These are phyloP conservation scores for Reinhardtius hippoglossoides DNA, from an alignment of 2,113 vertebrate species.

Conservation along the genomic window DNA sequence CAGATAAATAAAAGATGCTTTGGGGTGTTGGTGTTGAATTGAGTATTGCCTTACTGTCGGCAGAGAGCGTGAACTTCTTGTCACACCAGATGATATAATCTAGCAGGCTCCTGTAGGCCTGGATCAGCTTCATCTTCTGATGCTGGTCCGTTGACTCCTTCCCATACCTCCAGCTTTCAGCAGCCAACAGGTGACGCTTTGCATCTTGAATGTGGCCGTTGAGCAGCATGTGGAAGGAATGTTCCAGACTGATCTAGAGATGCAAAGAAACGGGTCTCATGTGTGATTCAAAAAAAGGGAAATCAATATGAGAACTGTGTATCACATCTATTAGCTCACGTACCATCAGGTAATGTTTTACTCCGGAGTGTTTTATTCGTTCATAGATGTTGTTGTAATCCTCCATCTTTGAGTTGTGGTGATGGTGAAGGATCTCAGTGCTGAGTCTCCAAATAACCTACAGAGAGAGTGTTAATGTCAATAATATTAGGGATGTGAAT, in stretches of 20 bases:
- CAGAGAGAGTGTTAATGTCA: constrained; percentile 3
- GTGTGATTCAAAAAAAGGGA: not conserved
- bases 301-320: not conserved
- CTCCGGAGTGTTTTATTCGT: constrained; percentile 88
- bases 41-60: constrained; percentile 76
- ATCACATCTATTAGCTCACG: not conserved
- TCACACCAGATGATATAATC: constrained; percentile 88
- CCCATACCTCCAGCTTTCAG: constrained; percentile 90
- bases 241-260: constrained; percentile 89
- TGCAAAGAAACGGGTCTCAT: not conserved
- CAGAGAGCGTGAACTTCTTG: constrained; percentile 75
- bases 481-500: not conserved
- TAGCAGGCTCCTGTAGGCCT: constrained; percentile 89
- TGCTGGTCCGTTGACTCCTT: constrained; percentile 79
- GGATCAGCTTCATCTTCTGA: constrained; percentile 83
- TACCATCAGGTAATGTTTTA: constrained; percentile 89
- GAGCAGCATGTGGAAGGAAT: constrained; percentile 88
- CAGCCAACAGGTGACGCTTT: constrained; percentile 80
- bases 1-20: constrained; percentile 47
- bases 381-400: constrained; percentile 88
- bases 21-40: not conserved
- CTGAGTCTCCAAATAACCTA: constrained; percentile 90
- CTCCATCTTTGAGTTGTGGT: constrained; percentile 82
- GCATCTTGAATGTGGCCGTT: constrained; percentile 86
- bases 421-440: constrained; percentile 89